Conservation (phyloP, 2,888 invertebrate species). For the Abscondita cerata region DNA sequence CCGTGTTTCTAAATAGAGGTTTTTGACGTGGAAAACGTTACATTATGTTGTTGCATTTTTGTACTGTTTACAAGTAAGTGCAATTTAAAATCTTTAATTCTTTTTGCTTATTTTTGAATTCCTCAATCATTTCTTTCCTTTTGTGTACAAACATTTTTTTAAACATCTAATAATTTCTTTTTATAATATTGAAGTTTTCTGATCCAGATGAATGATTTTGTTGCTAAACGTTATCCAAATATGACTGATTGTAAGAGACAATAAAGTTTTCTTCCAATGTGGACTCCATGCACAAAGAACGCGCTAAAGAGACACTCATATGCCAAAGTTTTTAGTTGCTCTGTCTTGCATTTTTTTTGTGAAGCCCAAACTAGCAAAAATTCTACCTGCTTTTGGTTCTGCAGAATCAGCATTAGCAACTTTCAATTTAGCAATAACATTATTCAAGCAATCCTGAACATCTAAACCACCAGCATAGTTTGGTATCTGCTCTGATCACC, state of each 20-base stretch:
- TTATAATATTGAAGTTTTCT: conserved; percentile 95
- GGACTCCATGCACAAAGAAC: conserved; percentile 96
- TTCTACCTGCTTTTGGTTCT: conserved; percentile 94
- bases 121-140: conserved; percentile 94
- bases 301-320: conserved; percentile 97
- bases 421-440: conserved; percentile 93
- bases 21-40: conserved; percentile 86
- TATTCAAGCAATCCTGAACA: conserved; percentile 81
- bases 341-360: conserved; percentile 88
- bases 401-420: conserved; percentile 98
- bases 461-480: conserved; percentile 80
- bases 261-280: conserved; percentile 99
- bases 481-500: conserved; percentile 91
- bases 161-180: conserved; percentile 97
- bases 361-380: conserved; percentile 97
- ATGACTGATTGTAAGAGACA: conserved; percentile 99
- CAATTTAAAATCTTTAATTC: conserved; percentile 93
- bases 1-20: conserved; percentile 81
- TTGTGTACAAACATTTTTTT: conserved; percentile 99
- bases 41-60: conserved; percentile 84
- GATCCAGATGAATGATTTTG: conserved; percentile 97
- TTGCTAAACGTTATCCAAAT: conserved; percentile 99
- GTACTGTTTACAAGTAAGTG: conserved; percentile 88
- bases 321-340: conserved; percentile 95
- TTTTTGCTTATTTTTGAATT: conserved; percentile 97